Percentiles rank a stretch among this genome's conserved stretches.
Evolutionary conservation across 2,797 vertebrate genomes (phyloP).

Genomic region (Tiaroga cobitis): DNA sequence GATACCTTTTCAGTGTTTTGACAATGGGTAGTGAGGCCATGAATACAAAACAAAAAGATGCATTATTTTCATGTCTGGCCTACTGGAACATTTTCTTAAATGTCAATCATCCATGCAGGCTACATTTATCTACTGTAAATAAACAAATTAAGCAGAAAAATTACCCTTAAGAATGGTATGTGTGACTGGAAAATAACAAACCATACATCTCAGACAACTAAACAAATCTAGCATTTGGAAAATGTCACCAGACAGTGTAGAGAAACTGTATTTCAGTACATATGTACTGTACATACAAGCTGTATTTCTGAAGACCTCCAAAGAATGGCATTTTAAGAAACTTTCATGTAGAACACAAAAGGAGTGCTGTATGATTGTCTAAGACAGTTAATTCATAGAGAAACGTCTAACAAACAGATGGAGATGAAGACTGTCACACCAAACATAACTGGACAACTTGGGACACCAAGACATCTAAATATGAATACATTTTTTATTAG

Average conservation of each 20-base stretch:
- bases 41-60: not conserved
- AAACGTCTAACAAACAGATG: not conserved
- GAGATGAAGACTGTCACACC: not conserved
- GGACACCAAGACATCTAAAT: not conserved
- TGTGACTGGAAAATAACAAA: conserved; percentile 25
- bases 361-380: not conserved
- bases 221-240: conserved; percentile 16
- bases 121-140: conserved; percentile 1
- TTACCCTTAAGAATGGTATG: not conserved
- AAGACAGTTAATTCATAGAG: not conserved
- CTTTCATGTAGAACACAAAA: not conserved
- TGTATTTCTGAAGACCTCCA: not conserved
- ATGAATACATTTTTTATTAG: not conserved
- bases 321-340: conserved; percentile 21
- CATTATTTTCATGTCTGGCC: conserved; percentile 1
- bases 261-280: no score
- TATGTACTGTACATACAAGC: not conserved
- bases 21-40: not conserved
- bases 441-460: conserved; percentile 9
- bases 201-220: not conserved
- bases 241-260: conserved; percentile 25
- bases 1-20: not conserved
- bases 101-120: not conserved
- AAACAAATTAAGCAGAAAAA: conserved; percentile 6
- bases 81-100: not conserved